Base-by-base conservation (phyloP, 2,113 vertebrate genomes). In the Proteles cristata region DNA sequence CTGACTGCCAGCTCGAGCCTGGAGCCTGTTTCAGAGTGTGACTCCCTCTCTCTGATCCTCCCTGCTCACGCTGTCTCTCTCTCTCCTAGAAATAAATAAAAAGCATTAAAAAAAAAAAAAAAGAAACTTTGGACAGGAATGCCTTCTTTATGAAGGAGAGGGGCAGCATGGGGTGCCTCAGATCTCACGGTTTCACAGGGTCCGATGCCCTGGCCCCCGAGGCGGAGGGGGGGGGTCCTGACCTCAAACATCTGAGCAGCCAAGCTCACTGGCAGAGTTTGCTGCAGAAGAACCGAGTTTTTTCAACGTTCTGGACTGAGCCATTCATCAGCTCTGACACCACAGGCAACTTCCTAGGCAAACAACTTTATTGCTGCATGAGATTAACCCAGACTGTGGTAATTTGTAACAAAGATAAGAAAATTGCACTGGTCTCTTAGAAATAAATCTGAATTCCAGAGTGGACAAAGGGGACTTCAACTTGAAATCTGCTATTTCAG, bases 381-480 rank as follows among this genome's bases (percentile, higher is more conserved):
- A 98, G 98, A 98, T 98, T 98, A 98, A 98, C 96, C 97, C 97
- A 97, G 98, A 97, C 98, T 98, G 97, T 94, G 98, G 98, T 98
- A 98, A 98, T 98, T 98, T 98, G 98, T 98, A 98, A 98, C 97
- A 97, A 98, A 98, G 98, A 98, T 98, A 98, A 98, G 98, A 98
- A 98, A 98, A 98, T 98, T 98, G 97, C 97, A 98, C 89, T 88
- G 88, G 97, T 96, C 97, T 98, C 97, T 97, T 96, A 97, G 97
- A 98, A 98, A 98, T 98, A 98, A 98, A 98, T 98, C 97, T 98
- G 98, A 98, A 98, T 97, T 98, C 97, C 97, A 96, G 95, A 97
- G 97, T 98, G 98, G 98, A 98, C 98, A 98, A 98, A 98, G 97
- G 97, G 93, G 97, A 98, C 97, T 98, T 98, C 97, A 98, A 97